Conservation (phyloP, 2,888 invertebrate species). For the Kryphioiulus occultus region DNA sequence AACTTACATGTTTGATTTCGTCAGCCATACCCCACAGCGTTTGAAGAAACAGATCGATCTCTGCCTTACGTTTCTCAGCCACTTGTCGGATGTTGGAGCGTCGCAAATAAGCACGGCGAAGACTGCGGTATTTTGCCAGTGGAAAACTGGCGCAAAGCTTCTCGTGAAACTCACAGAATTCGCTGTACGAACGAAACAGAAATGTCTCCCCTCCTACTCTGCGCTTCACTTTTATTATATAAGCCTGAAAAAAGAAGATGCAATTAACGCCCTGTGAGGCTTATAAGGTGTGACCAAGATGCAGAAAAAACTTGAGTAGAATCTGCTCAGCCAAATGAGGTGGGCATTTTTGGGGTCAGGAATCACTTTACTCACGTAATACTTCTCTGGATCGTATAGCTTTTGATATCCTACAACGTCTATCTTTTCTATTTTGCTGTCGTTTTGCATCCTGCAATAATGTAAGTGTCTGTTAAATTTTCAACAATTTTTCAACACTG, state of each 20-base stretch:
- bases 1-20: slow-evolving; percentile 81
- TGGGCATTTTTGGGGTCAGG: too few relatives aligned
- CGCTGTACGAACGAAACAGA: slow-evolving; percentile 93
- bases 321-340: too few relatives aligned
- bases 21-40: slow-evolving; percentile 86
- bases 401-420: slow-evolving; percentile 91
- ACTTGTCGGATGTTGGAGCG: slow-evolving; percentile 94
- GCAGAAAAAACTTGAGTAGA: background rate
- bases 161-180: slow-evolving; percentile 95
- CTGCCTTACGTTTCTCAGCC: slow-evolving; percentile 88
- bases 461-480: too few relatives aligned
- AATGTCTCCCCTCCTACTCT: slow-evolving; percentile 84
- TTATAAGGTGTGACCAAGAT: background rate
- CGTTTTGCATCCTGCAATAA: slow-evolving; percentile 85
- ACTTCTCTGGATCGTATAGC: slow-evolving; percentile 95
- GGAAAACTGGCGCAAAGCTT: slow-evolving; percentile 93
- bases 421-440: slow-evolving; percentile 85
- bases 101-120: slow-evolving; percentile 66
- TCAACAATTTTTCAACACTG: too few relatives aligned
- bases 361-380: slow-evolving; percentile 74
- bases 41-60: slow-evolving; percentile 86
- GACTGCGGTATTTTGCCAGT: slow-evolving; percentile 88
- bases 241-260: slow-evolving; percentile 54
- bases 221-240: slow-evolving; percentile 75
- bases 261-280: background rate